phyloP scores from a whole-genome alignment of 2,888 invertebrate genomes.

The Celastrina argiolus region DNA sequence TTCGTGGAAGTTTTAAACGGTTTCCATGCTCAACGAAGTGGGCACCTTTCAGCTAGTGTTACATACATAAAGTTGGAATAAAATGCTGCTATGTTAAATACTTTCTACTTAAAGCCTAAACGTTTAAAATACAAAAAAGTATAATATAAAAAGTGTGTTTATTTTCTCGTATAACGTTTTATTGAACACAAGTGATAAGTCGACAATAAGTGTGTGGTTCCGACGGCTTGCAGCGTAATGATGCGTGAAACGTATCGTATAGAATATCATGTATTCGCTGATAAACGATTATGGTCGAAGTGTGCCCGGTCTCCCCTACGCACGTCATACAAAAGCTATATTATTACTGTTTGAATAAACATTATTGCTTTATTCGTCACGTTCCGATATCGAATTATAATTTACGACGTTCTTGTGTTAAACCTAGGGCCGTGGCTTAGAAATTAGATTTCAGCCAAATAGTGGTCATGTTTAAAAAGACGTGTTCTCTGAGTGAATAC shows the following conservation, averaged over 20 bases:
- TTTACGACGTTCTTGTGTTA: not conserved
- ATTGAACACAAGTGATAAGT: constrained; percentile 2
- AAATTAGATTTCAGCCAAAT: not conserved
- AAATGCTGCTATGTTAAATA: too few relatives aligned
- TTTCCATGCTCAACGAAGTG: too few relatives aligned
- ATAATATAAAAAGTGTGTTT: too few relatives aligned
- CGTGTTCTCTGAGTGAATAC: too few relatives aligned
- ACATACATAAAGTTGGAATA: too few relatives aligned
- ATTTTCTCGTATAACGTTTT: not conserved
- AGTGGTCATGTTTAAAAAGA: too few relatives aligned
- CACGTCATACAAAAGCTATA: not conserved
- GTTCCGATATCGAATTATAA: not conserved
- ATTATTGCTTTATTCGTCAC: not conserved
- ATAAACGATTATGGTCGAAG: constrained; percentile 4
- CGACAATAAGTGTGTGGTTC: not conserved
- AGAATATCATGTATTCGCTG: constrained; percentile 16
- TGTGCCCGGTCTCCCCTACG: not conserved
- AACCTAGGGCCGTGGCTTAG: not conserved
- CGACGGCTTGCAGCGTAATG: constrained; percentile 34
- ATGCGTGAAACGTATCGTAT: constrained; percentile 38
- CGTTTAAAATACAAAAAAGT: too few relatives aligned
- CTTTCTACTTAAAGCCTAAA: too few relatives aligned
- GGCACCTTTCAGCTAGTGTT: too few relatives aligned
- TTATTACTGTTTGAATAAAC: constrained; percentile 8
- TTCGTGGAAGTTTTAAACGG: too few relatives aligned